Evolutionary conservation across 2,797 vertebrate species (phyloP), one percentile per base, ranked within the genome.

Genomic region (Catharus ustulatus): DNA sequence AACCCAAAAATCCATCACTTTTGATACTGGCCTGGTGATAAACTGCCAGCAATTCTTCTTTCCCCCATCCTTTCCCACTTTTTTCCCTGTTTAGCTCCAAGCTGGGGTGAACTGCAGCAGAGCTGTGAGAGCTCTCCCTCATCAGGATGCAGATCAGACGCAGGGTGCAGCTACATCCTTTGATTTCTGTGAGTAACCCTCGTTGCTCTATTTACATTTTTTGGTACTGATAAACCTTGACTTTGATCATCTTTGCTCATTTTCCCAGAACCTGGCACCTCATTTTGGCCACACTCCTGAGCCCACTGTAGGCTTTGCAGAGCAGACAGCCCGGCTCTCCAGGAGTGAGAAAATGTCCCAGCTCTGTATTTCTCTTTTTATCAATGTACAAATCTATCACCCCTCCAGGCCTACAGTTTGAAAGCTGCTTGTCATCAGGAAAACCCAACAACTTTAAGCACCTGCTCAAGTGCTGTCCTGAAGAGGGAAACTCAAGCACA

Each of bases 61-160:
- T 18, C 23, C 45, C 20, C 26, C 13, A 8, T 13, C 32, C 40
- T 13, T n/a, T 81, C 83, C 82, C 40, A 75, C 36, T 23, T 72
- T 43, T 3, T 11, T 13, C 76, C 68, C 67, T 32, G 15, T 40
- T 67, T 72, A 32, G 90, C 78, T 89, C 64, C 2, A 30, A 79
- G 69, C n/a, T 63, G 78, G 80, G 85, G 94, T 84, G 89, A 95
- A 81, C 83, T 82, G 64, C 80, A 95, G 83, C 84, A 92, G 58
- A 94, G 85, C 51, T n/a, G 10, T 46, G 74, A 87, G 89, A 88
- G 36, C 61, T 92, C 79, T 36, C 83, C 84, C 84, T 80, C 87
- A 58, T 52, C 94, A 59, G 43, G n/a, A 71, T 55, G 90, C 94
- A 95, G 92, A 84, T 3, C 42, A 96, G 90, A 90, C 22, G 92